These are phyloP conservation scores for Zeuzera pyrina DNA, from an alignment of 2,888 invertebrate species.

Conservation along the genomic window DNA sequence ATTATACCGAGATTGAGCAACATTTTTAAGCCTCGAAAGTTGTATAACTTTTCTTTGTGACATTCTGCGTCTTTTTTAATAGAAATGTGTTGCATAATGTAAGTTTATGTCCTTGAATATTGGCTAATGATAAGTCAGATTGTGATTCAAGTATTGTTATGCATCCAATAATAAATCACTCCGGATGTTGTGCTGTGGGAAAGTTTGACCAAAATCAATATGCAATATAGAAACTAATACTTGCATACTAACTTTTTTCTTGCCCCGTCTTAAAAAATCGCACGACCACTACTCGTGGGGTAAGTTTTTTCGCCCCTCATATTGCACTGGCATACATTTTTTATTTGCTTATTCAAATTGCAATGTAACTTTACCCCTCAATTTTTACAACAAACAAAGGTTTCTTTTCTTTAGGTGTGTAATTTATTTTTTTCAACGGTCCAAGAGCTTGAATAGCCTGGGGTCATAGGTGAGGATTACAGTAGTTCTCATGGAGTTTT, in stretches of 20 bases:
- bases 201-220: constrained; percentile 54
- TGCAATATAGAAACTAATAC: constrained; percentile 35
- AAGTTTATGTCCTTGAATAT: no score
- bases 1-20: no score
- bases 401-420: constrained; percentile 45
- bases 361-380: constrained; percentile 50
- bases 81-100: no score
- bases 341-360: constrained; percentile 63
- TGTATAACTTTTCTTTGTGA: no score
- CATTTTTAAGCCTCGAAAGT: no score
- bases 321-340: constrained; percentile 35
- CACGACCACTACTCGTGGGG: constrained; percentile 33
- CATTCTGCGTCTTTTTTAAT: no score
- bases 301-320: constrained; percentile 53
- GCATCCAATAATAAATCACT: constrained; percentile 10
- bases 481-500: constrained; percentile 62
- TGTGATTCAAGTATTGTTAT: no score
- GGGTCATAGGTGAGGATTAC: constrained; percentile 66
- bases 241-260: constrained; percentile 43
- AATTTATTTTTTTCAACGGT: constrained; percentile 57
- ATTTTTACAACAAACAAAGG: constrained; percentile 61
- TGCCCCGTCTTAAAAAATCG: constrained; percentile 56
- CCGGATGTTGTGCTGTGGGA: constrained; percentile 45
- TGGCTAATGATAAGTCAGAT: no score
- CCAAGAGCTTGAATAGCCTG: constrained; percentile 44